phyloP scores from a whole-genome alignment of 2,888 invertebrate species.

The Aporophyla nigra region DNA sequence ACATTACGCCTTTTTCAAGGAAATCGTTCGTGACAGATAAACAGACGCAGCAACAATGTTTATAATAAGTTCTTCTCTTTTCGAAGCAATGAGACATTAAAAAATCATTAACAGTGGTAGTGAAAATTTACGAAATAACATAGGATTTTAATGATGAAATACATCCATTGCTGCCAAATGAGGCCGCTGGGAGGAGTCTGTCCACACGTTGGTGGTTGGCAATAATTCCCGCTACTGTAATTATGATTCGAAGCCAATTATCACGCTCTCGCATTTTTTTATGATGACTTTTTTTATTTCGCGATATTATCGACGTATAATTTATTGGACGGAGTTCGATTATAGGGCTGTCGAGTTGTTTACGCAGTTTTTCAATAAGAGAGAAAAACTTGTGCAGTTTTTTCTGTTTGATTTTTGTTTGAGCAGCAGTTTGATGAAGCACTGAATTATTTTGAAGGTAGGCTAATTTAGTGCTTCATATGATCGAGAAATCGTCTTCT shows the following conservation, averaged over 20 bases:
- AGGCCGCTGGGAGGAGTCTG: conserved; percentile 37
- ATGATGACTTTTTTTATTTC: conserved; percentile 56
- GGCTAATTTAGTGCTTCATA: no score
- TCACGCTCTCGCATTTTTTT: conserved; percentile 50
- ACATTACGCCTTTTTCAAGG: no score
- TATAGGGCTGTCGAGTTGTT: conserved; percentile 51
- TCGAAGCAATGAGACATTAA: conserved; percentile 8
- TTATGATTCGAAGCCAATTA: conserved; percentile 60
- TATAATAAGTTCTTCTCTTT: neutral
- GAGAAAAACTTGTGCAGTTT: neutral
- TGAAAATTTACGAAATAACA: conserved; percentile 22
- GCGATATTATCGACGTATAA: conserved; percentile 65
- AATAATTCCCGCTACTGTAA: conserved; percentile 55
- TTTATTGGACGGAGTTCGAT: conserved; percentile 63
- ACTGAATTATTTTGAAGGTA: no score
- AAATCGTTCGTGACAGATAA: no score
- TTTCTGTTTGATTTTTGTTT: neutral
- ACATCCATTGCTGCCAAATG: conserved; percentile 28
- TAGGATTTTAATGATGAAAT: conserved; percentile 49
- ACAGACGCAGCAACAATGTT: no score
- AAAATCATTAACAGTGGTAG: neutral
- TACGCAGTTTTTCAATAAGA: neutral
- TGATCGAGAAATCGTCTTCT: no score
- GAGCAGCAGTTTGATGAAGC: neutral
- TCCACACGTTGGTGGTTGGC: conserved; percentile 44